Base-by-base conservation (phyloP, 2,888 invertebrate species). In the Calameuta pallipes region DNA sequence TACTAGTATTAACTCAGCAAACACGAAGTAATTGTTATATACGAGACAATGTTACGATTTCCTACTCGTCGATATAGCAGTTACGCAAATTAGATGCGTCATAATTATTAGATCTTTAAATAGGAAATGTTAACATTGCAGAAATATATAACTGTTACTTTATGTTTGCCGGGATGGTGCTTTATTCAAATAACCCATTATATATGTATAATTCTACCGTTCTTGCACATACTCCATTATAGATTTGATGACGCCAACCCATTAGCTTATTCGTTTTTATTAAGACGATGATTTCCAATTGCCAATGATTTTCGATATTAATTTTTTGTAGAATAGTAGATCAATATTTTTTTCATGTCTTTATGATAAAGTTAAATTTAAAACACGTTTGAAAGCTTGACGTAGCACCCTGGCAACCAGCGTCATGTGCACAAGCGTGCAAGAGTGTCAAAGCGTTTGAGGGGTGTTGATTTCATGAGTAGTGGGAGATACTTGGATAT, bases 381-480 rank as follows among this genome's bases (percentile, higher is more conserved):
- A 56, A 23, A 56, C 30, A 71, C 71, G 30, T 71, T 33, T 71
- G 30, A 35, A 71, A 31, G 30, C 71, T 71, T 30, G 56, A 23
- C 23, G 56, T 23, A 56, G 71, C 71, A 71, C 23, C 33, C 30
- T 23, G 71, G 71, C 71, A 30, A 30, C 71, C 56, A n/a, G 71
- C 23, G 30, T 34, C 30, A 30, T 71, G 34, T 71, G 71, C 34
- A 56, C 56, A 35, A 71, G 71, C 34, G 71, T 71, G 33, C 31
- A 30, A 13, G 71, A 15, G 31, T 33, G 71, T 33, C 74, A 36
- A 74, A 74, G 74, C 74, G 74, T 36, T 74, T 74, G 74, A 74
- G 35, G 74, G 74, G 74, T 37, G 37, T 35, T 74, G 30, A 74
- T 74, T 71, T 74, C 23, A 74, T 74, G 74, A 36, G 74, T 37